These are phyloP conservation scores for Entelurus aequoreus DNA, from an alignment of 2,113 vertebrate genomes.

Conservation along the genomic window DNA sequence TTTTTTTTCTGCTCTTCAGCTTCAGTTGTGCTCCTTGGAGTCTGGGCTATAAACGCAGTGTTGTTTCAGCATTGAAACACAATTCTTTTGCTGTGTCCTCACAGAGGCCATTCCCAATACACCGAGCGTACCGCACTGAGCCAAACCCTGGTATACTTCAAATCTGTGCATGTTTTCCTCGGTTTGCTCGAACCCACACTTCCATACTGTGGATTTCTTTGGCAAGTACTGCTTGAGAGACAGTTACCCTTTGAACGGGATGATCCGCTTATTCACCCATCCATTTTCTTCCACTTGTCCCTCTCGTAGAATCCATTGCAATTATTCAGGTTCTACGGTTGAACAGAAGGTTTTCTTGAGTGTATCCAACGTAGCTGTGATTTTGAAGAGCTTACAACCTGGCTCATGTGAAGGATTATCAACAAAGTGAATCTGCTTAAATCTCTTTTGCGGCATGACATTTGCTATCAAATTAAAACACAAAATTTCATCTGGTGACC, in stretches of 20 bases:
- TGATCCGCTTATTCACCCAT: background rate
- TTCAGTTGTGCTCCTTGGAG: background rate
- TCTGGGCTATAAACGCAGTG: background rate
- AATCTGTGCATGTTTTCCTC: background rate
- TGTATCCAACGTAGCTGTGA: slow-evolving; percentile 1
- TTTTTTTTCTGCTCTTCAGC: background rate
- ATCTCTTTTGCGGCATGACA: slow-evolving; percentile 13
- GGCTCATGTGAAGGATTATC: background rate
- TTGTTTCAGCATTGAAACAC: background rate
- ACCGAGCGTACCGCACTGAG: background rate
- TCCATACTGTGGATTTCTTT: background rate
- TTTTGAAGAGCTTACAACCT: slow-evolving; percentile 1
- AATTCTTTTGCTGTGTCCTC: background rate
- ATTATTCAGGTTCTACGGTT: slow-evolving; percentile 5
- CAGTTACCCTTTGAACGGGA: slow-evolving; percentile 1
- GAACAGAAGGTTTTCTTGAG: background rate
- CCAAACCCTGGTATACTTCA: background rate
- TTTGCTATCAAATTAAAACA: slow-evolving; percentile 6
- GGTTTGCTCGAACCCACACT: background rate
- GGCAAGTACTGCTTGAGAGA: background rate
- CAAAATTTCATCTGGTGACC: slow-evolving; percentile 8
- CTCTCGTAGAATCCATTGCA: background rate
- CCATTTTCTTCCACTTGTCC: too few relatives aligned
- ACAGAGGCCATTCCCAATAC: background rate
- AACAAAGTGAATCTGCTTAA: slow-evolving; percentile 18